These are phyloP conservation scores for Oxycera nigricornis DNA, from an alignment of 2,888 invertebrate species.

Conservation along the genomic window DNA sequence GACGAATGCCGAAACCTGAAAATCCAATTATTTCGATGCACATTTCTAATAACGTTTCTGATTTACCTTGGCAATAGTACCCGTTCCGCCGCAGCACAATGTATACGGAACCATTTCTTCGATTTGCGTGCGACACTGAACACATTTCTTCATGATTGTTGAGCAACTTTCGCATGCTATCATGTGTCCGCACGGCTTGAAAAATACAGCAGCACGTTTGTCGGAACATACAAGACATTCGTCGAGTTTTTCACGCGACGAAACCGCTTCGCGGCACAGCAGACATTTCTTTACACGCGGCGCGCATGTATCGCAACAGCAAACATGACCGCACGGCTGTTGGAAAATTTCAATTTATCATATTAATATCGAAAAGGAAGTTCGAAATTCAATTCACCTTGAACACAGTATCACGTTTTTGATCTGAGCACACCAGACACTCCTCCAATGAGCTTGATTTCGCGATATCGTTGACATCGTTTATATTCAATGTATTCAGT, in stretches of 20 bases:
- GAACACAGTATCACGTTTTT: conserved; percentile 88
- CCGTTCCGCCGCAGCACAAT: conserved; percentile 67
- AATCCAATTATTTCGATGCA: neutral
- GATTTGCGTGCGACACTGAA: conserved; percentile 89
- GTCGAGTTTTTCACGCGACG: conserved; percentile 84
- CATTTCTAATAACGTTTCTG: neutral
- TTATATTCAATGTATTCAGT: conserved; percentile 43
- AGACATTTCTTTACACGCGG: conserved; percentile 92
- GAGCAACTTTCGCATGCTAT: conserved; percentile 77
- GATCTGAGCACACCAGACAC: conserved; percentile 94
- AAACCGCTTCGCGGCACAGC: conserved; percentile 86
- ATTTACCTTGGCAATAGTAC: conserved; percentile 57
- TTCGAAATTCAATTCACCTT: conserved; percentile 52
- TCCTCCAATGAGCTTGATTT: conserved; percentile 73
- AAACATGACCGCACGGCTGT: conserved; percentile 90
- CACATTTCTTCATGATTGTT: conserved; percentile 96
- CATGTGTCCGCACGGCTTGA: conserved; percentile 96
- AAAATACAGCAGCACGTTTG: conserved; percentile 88
- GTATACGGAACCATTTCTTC: conserved; percentile 69
- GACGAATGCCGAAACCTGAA: conserved; percentile 8
- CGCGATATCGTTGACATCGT: conserved; percentile 52
- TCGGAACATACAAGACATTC: conserved; percentile 97
- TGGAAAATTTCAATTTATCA: conserved; percentile 21
- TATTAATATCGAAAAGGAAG: neutral
- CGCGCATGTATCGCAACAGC: conserved; percentile 91